Evolutionary conservation across 1,140 invertebrate species (phyloP).

Genomic region (Neuroterus valhalla): DNA sequence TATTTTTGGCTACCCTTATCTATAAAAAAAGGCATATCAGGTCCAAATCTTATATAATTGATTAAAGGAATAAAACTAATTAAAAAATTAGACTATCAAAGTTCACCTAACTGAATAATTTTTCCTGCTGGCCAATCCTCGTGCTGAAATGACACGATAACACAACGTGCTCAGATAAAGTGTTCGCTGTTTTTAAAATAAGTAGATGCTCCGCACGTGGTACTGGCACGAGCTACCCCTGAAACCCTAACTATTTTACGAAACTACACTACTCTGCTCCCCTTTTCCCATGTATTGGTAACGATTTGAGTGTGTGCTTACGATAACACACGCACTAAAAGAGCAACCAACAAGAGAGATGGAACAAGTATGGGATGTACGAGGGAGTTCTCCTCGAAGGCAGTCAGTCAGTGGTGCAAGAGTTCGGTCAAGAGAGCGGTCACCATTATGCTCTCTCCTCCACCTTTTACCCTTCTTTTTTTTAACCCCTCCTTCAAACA

Average conservation of each 20-base stretch:
- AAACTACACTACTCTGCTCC: constrained; percentile 40
- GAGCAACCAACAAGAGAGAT: constrained; percentile 37
- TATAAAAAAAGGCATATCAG: no score
- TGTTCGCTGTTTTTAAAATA: constrained; percentile 41
- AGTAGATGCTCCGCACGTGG: constrained; percentile 38
- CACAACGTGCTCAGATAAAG: constrained; percentile 39
- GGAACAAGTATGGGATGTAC: constrained; percentile 48
- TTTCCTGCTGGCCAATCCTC: constrained; percentile 23
- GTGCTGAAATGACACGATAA: constrained; percentile 21
- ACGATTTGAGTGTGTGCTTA: constrained; percentile 37
- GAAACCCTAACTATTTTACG: constrained; percentile 46
- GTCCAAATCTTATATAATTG: no score
- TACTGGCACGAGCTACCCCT: constrained; percentile 50
- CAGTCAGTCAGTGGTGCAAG: constrained; percentile 47
- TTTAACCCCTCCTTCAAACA: neutral
- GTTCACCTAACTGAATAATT: no score
- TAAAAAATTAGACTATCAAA: no score
- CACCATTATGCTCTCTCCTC: constrained; percentile 25
- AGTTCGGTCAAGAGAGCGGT: constrained; percentile 46
- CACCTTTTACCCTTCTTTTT: neutral
- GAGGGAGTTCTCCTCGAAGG: constrained; percentile 56
- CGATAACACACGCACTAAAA: constrained; percentile 30
- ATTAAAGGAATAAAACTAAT: no score
- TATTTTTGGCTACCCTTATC: no score
- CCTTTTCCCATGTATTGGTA: constrained; percentile 42